Base-by-base conservation (phyloP, 2,888 invertebrate genomes). In the Lasioglossum morio region DNA sequence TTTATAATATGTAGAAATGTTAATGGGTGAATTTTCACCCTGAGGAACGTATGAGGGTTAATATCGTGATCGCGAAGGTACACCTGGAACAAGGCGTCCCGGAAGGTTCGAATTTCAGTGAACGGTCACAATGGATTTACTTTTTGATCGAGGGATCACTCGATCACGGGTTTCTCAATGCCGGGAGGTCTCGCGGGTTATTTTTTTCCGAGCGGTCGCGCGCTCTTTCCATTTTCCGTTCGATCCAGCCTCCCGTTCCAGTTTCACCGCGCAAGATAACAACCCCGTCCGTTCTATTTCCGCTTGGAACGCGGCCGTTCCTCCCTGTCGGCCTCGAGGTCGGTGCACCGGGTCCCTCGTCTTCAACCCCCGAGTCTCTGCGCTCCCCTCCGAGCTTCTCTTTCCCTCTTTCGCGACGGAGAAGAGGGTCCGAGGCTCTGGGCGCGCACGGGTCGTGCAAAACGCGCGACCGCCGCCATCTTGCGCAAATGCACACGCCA, bases 401-500 rank as follows among this genome's bases (percentile, higher is more conserved):
- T 48, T 53, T 53, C 72, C n/a, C n/a, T 46, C 72, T 40, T 60
- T 19, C 46, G 57, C 57, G 70, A 72, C 73, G 85, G 53, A 53
- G 86, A 88, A 81, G 78, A 87, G 85, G 83, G 81, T 70, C 79
- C 63, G 79, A 74, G 37, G 79, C 63, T 57, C 57, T 74, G 77
- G 57, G 74, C 84, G 76, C 82, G 89, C 83, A 81, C 79, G 48
- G 81, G 84, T 86, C 83, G 83, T 87, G 91, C 91, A 87, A 91
- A 91, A 91, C 87, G 83, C 88, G 89, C 91, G 89, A 85, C 82
- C 91, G 95, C 93, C 95, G 95, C 95, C 95, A 95, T 95, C 95
- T 95, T 95, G 95, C 93, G 94, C 94, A 94, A 94, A 94, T 93
- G 94, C 92, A 92, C 92, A 93, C 92, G 91, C 92, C 94, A 89